phyloP scores from a whole-genome alignment of 2,113 vertebrate genomes.

The Rhinoptilus africanus region DNA sequence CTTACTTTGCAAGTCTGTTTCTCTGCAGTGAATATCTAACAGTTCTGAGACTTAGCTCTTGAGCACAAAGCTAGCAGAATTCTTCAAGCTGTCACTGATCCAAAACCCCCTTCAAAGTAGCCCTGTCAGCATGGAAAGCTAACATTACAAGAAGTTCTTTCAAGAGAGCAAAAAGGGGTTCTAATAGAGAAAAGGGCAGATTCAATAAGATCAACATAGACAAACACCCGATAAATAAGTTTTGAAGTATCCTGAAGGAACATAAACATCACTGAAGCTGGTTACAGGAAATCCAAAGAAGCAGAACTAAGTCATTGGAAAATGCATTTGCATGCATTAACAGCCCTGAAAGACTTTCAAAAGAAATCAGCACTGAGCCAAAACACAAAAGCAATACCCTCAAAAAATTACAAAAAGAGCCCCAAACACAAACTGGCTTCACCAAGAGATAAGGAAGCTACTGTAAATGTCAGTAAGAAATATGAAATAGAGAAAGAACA shows the following conservation, averaged over 20 bases:
- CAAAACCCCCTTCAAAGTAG: conserved; percentile 43
- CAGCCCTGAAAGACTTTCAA: not conserved
- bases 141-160: conserved; percentile 17
- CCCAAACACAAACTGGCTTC: not conserved
- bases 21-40: conserved; percentile 55
- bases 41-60: not conserved
- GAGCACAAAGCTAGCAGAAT: conserved; percentile 52
- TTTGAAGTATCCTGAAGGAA: conserved; percentile 20
- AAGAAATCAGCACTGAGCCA: not conserved
- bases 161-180: not conserved
- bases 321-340: not conserved
- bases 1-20: conserved; percentile 61
- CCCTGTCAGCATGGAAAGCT: conserved; percentile 34
- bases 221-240: not conserved
- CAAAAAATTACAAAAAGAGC: not conserved
- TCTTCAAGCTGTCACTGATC: conserved; percentile 41
- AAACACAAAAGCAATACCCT: not conserved
- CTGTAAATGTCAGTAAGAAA: not conserved
- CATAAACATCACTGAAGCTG: not conserved
- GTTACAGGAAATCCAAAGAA: not conserved
- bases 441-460: not conserved
- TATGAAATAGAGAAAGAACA: not conserved
- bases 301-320: conserved; percentile 1
- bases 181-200: not conserved
- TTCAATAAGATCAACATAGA: not conserved